These are phyloP conservation scores for Pachymerium ferrugineum DNA, from an alignment of 2,888 invertebrate genomes.

Conservation along the genomic window DNA sequence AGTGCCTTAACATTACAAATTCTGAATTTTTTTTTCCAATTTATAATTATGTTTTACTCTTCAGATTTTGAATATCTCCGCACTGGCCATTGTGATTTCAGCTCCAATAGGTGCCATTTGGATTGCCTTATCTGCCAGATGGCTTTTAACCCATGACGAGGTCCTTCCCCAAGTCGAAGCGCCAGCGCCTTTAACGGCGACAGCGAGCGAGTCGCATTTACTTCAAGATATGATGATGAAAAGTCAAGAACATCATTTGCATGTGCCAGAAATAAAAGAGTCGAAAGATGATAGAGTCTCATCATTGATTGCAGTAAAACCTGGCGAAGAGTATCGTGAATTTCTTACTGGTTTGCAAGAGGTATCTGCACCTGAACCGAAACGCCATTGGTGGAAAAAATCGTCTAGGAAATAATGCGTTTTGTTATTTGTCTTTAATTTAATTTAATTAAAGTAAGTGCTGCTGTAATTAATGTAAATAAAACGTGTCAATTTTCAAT, in stretches of 20 bases:
- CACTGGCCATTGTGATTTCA: conserved; percentile 9
- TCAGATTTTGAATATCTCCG: neutral
- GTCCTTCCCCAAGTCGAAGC: neutral
- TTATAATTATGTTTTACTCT: no score
- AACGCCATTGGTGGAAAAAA: neutral
- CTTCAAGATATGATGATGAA: neutral
- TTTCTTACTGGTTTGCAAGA: neutral
- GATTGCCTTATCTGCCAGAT: neutral
- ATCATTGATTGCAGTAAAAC: neutral
- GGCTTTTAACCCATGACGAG: neutral
- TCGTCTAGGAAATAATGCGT: neutral
- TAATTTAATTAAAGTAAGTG: no score
- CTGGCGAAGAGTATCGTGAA: neutral
- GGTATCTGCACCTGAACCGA: neutral
- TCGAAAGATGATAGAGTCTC: neutral
- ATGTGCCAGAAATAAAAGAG: neutral
- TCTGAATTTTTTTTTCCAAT: no score
- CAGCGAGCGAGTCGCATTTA: neutral
- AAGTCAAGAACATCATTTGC: neutral
- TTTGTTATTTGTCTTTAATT: no score
- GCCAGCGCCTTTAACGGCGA: neutral
- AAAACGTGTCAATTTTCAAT: no score
- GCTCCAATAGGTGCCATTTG: conserved; percentile 7
- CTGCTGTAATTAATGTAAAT: no score
- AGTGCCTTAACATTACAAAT: no score